These are phyloP conservation scores for Drosophila buzzatii DNA, from an alignment of 2,888 invertebrate genomes.

Conservation along the genomic window DNA sequence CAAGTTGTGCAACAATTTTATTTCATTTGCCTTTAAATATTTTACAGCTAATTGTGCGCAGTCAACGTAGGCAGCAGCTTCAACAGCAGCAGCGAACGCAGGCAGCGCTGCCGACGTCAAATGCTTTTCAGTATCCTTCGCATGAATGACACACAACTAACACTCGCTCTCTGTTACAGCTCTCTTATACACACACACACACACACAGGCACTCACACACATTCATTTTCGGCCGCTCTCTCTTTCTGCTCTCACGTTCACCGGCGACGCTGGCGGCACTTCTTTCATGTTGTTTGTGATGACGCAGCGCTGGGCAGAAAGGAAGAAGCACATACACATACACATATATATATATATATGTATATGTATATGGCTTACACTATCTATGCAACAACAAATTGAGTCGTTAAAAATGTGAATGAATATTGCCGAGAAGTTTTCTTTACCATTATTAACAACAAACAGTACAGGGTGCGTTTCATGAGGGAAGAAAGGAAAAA, in stretches of 20 bases:
- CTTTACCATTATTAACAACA: conserved; percentile 22
- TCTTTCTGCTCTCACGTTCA: conserved; percentile 24
- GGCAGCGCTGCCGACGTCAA: conserved; percentile 31
- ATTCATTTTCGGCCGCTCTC: neutral
- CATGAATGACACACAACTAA: conserved; percentile 59
- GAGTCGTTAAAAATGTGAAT: conserved; percentile 44
- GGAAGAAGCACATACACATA: conserved; percentile 20
- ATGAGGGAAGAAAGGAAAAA: neutral
- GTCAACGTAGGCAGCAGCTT: conserved; percentile 19
- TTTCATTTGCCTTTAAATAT: conserved; percentile 48
- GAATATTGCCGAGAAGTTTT: conserved; percentile 38
- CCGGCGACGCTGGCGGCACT: conserved; percentile 67
- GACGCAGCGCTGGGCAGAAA: conserved; percentile 58
- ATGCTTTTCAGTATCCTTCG: conserved; percentile 67
- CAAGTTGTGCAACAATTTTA: conserved; percentile 77
- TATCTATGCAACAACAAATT: conserved; percentile 22
- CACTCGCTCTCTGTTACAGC: conserved; percentile 15
- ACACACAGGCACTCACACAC: neutral
- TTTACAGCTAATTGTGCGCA: conserved; percentile 51
- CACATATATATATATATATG: neutral
- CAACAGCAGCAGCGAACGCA: conserved; percentile 12
- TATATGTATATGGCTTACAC: neutral
- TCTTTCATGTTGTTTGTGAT: conserved; percentile 64
- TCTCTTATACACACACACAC: neutral
- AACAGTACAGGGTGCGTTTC: conserved; percentile 5